phyloP scores from a whole-genome alignment of 2,113 vertebrate genomes.

The Anguilla rostrata region DNA sequence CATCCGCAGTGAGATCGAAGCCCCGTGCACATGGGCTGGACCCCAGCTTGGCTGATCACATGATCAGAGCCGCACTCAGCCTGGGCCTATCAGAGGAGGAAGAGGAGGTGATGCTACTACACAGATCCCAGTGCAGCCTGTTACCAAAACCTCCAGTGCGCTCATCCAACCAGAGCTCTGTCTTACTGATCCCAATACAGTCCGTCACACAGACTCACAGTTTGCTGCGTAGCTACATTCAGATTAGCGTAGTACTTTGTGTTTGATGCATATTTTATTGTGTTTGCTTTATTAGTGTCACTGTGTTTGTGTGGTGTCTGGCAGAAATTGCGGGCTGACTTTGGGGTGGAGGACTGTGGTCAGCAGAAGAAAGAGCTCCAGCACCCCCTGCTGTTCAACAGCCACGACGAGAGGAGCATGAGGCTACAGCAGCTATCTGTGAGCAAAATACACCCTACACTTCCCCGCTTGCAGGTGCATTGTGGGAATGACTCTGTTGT shows the following conservation, averaged over 20 bases:
- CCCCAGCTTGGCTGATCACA: slow-evolving; percentile 63
- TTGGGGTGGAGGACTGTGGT: slow-evolving; percentile 28
- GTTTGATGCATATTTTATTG: neutral
- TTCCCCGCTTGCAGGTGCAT: neutral
- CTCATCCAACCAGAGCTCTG: neutral
- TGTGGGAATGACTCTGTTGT: no score
- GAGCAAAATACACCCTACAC: slow-evolving; percentile 14
- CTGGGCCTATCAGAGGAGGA: slow-evolving; percentile 66
- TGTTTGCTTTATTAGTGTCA: neutral
- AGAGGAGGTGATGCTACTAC: slow-evolving; percentile 62
- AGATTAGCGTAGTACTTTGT: neutral
- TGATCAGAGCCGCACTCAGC: slow-evolving; percentile 72
- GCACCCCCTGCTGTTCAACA: slow-evolving; percentile 73
- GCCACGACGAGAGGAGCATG: slow-evolving; percentile 69
- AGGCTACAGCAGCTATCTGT: slow-evolving; percentile 62
- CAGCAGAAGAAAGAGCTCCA: slow-evolving; percentile 28
- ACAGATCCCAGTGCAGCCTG: neutral
- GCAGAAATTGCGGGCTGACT: slow-evolving; percentile 51
- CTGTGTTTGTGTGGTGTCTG: slow-evolving; percentile 5
- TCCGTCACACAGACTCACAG: neutral
- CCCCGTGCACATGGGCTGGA: slow-evolving; percentile 58
- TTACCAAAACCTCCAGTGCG: neutral
- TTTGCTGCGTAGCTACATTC: neutral
- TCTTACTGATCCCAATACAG: neutral
- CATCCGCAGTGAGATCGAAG: slow-evolving; percentile 35